phyloP scores from a whole-genome alignment of 2,797 vertebrate species.

The Lepidocolaptes lacrymiger region DNA sequence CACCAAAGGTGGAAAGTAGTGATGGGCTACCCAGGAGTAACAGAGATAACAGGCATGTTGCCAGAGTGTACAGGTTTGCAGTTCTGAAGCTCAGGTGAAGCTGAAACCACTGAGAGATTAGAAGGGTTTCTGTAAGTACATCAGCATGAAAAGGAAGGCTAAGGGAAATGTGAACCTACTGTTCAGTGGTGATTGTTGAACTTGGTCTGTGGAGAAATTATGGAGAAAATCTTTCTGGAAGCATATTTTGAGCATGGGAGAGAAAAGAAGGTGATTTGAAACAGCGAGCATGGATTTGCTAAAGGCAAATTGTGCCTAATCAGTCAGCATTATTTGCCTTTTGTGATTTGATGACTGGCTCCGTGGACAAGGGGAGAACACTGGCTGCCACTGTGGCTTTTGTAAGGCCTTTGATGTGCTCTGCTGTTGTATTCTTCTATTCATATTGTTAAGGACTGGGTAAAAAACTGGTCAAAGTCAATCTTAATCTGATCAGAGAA shows the following conservation, averaged over 20 bases:
- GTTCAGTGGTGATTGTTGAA: not conserved
- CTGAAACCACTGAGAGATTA: not conserved
- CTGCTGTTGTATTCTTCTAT: not conserved
- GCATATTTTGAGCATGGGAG: not conserved
- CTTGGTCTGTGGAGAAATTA: not conserved
- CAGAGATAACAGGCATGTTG: not conserved
- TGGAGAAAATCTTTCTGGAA: not conserved
- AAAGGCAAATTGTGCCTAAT: not conserved
- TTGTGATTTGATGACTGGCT: not conserved
- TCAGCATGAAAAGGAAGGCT: not conserved
- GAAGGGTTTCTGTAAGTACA: not conserved
- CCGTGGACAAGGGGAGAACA: not conserved
- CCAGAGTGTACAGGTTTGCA: not conserved
- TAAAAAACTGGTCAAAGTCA: not conserved
- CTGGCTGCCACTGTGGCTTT: not conserved
- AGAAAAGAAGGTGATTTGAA: not conserved
- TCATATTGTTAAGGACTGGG: not conserved
- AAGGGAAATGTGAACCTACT: not conserved
- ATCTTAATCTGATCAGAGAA: not conserved
- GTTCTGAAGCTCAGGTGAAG: not conserved
- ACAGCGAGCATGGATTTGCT: not conserved
- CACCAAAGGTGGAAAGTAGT: not conserved
- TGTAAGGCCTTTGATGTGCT: not conserved
- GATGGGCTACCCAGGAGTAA: not conserved
- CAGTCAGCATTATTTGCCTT: not conserved